phyloP scores from a whole-genome alignment of 1,140 invertebrate genomes.

The Drosophila simulans region DNA sequence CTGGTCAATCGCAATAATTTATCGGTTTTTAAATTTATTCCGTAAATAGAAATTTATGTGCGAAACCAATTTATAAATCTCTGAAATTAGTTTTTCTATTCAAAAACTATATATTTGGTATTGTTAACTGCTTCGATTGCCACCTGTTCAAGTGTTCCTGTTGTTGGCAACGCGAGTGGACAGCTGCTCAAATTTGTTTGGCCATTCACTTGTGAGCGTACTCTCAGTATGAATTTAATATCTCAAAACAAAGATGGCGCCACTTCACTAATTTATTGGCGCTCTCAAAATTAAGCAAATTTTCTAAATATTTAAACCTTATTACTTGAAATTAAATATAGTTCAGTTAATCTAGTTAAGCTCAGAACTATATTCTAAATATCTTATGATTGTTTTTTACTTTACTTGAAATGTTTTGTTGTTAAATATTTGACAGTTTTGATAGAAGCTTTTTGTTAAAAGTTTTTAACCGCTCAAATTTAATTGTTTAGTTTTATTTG shows the following conservation, averaged over 20 bases:
- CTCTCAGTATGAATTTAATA: neutral
- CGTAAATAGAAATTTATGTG: neutral
- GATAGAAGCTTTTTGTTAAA: no score
- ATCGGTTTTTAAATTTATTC: neutral
- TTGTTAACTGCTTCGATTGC: no score
- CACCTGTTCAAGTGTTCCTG: neutral
- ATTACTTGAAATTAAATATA: no score
- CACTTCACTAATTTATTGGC: neutral
- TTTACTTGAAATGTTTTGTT: no score
- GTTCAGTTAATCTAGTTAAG: no score
- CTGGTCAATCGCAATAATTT: neutral
- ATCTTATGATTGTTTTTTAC: no score
- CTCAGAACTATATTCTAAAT: no score
- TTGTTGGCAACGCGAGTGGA: neutral
- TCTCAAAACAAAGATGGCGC: neutral
- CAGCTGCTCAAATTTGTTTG: constrained; percentile 7
- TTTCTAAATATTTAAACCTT: no score
- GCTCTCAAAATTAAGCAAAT: neutral
- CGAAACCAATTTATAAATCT: neutral
- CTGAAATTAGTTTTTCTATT: neutral
- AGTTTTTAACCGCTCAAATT: no score
- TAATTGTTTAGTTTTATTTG: no score
- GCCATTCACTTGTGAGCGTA: neutral
- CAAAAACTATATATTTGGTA: neutral
- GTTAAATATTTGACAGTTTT: no score